A percentile compares a stretch with the other conserved stretches of the same genome.
Conservation (phyloP, 2,113 vertebrate genomes). For the Oreocharis arfaki region DNA sequence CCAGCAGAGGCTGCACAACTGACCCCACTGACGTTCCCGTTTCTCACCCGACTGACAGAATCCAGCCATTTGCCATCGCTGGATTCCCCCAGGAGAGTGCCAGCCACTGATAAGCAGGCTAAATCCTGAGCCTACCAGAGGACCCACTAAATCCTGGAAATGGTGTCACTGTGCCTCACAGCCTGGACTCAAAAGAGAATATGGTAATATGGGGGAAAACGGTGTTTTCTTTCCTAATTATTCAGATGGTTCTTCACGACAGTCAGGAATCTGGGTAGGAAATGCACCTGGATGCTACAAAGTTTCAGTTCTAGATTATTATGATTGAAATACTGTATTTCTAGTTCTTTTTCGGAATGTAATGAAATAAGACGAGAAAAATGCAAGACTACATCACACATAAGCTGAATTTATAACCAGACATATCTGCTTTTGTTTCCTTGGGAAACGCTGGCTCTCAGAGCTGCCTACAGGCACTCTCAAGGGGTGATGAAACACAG, state of each 20-base stretch:
- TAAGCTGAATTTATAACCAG: constrained; percentile 19
- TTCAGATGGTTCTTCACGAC: neutral
- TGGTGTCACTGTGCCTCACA: neutral
- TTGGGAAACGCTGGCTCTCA: neutral
- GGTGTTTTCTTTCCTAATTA: neutral
- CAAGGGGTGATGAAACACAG: neutral
- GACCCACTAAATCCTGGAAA: neutral
- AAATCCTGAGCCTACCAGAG: neutral
- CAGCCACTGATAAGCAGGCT: constrained; percentile 21
- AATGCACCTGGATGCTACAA: neutral
- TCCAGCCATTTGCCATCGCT: neutral
- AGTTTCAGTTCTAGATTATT: neutral
- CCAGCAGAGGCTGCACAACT: neutral
- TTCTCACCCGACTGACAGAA: neutral
- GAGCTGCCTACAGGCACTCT: neutral
- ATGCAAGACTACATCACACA: neutral
- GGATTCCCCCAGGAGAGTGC: neutral
- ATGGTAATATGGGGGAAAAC: neutral
- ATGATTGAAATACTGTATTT: neutral
- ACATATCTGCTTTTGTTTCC: constrained; percentile 27
- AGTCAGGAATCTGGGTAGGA: neutral
- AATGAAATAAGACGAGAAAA: neutral
- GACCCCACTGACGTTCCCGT: neutral
- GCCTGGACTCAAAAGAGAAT: neutral
- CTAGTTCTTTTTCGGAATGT: neutral